Base-by-base conservation (phyloP, 2,797 vertebrate species). In the Sebastes wilsoni region DNA sequence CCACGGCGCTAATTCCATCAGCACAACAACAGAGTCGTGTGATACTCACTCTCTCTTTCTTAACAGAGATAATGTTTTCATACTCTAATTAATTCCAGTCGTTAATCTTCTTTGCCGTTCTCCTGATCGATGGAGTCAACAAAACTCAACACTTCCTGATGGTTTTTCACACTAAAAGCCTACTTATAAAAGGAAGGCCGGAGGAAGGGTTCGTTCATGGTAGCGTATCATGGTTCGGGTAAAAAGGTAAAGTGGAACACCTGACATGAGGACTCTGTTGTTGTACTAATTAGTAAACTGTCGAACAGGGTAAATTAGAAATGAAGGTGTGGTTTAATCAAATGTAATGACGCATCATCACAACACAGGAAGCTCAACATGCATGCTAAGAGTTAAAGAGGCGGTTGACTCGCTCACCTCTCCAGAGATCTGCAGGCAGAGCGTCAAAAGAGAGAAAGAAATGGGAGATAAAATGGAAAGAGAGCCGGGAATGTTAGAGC, bases 341-440 rank as follows among this genome's bases (percentile, higher is more conserved):
- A 58, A 58, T 12, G 1, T 18, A 27, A 9, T 36, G 5, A 68
- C 28, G 79, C 65, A 27, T 2, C 14, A 36, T 32, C 28, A 27
- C 38, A 3, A 59, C 42, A 52, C 16, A 20, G 36, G 66, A 28
- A 14, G 52, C 6, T n/a, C 58, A 34, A 59, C 68, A 80, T 71
- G 71, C 67, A 64, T 3, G 42, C 38, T 11, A 54, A 54, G 80
- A 74, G 66, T 42, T 5, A 66, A 71, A 18, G 27, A 66, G 54
- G 55, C 18, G 6, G 18, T 28, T 4, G 1, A 81, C 42, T 6
- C 77, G 76, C 92, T 93, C 88, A 95, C 94, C 94, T 94, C 80
- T 95, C 92, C 85, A 94, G 83, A 0, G 94, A 94, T 89, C 94
- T 94, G 87, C 81, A 75, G 82, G 80, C 68, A 56, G 52, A 83